A percentile compares a stretch with the other conserved stretches of the same genome.
Conservation (phyloP, 2,888 invertebrate species). For the Aromia moschata region DNA sequence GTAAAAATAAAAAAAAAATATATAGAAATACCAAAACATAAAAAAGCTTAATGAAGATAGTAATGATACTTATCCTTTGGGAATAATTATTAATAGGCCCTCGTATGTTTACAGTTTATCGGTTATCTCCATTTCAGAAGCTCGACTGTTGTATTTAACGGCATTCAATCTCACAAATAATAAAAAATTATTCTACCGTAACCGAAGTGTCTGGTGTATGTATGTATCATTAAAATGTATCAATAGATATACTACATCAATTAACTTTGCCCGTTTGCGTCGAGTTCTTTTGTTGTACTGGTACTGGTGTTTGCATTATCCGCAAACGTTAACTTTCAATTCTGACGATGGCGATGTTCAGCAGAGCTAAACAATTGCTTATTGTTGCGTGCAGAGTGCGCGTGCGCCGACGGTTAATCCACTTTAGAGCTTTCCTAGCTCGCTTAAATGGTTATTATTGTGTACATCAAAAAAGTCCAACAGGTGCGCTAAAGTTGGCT, state of each 20-base stretch:
- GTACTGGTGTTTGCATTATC: not conserved
- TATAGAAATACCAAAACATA: too few relatives aligned
- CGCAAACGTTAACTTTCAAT: constrained; percentile 32
- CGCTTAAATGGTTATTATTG: constrained; percentile 34
- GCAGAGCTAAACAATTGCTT: constrained; percentile 41
- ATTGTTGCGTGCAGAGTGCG: constrained; percentile 28
- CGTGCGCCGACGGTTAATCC: constrained; percentile 24
- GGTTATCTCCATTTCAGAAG: too few relatives aligned
- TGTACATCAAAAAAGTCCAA: constrained; percentile 24
- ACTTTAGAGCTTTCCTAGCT: constrained; percentile 39
- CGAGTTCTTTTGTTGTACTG: not conserved
- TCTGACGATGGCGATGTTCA: constrained; percentile 38
- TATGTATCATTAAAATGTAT: not conserved
- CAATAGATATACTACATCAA: not conserved
- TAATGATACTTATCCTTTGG: too few relatives aligned
- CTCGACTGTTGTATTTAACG: too few relatives aligned
- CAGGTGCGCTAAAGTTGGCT: constrained; percentile 19
- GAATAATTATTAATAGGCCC: too few relatives aligned
- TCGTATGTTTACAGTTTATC: too few relatives aligned
- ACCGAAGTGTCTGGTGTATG: not conserved
- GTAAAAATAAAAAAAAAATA: too few relatives aligned
- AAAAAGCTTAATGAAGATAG: too few relatives aligned
- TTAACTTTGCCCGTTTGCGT: not conserved
- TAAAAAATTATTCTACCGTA: too few relatives aligned
- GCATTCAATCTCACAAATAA: too few relatives aligned